A percentile compares a stretch with the other conserved stretches of the same genome.
Evolutionary conservation across 2,888 invertebrate genomes (phyloP).

Genomic region (Celastrina argiolus): DNA sequence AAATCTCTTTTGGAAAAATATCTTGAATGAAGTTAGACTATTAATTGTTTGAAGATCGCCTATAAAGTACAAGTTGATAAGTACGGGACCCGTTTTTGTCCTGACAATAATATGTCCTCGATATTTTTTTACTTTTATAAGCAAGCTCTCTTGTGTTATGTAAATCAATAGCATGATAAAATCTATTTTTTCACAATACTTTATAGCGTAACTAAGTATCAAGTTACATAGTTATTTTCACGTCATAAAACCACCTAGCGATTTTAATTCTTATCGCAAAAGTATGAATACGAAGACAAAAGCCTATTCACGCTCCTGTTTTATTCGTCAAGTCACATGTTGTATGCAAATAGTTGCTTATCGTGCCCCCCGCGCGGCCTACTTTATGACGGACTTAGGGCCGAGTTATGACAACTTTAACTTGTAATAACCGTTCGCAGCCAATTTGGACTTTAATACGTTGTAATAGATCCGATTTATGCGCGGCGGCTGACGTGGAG

Average conservation of each 20-base stretch:
- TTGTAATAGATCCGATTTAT: constrained; percentile 9
- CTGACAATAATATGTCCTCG: no score
- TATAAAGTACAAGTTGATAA: no score
- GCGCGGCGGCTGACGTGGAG: background rate
- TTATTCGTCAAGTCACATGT: constrained; percentile 31
- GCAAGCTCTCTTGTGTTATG: background rate
- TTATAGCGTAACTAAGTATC: background rate
- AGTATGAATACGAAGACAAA: constrained; percentile 25
- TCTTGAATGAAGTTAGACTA: no score
- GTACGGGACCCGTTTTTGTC: no score
- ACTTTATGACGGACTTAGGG: constrained; percentile 43
- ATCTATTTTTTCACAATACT: background rate
- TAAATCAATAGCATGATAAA: background rate
- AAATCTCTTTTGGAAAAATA: no score
- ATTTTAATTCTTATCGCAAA: constrained; percentile 3
- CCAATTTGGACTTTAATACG: constrained; percentile 3
- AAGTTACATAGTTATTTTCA: constrained; percentile 10
- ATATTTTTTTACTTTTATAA: background rate
- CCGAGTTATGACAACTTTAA: constrained; percentile 24
- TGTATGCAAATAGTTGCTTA: constrained; percentile 42
- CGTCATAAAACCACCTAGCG: background rate
- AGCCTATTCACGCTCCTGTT: constrained; percentile 28
- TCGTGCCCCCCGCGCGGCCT: constrained; percentile 48
- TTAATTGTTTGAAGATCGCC: no score
- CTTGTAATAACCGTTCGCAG: constrained; percentile 19